phyloP scores from a whole-genome alignment of 2,113 vertebrate genomes.

The Marcusenius ussheri region DNA sequence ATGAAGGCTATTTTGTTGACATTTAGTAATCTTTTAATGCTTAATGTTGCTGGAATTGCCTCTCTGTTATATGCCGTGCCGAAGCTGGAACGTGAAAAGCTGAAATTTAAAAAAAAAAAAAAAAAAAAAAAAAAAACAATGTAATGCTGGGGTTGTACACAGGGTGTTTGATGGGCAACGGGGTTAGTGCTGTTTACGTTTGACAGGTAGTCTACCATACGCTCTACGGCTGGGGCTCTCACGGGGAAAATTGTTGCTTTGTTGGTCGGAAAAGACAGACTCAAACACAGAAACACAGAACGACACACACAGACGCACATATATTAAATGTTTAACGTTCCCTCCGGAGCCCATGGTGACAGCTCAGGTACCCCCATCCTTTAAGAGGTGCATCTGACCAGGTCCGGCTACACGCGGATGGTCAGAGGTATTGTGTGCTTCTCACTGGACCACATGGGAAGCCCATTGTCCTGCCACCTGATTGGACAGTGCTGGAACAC shows the following conservation, averaged over 20 bases:
- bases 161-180: not conserved
- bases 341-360: not conserved
- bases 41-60: slow-evolving; percentile 24
- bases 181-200: not conserved
- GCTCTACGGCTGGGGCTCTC: not conserved
- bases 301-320: not conserved
- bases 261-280: not conserved
- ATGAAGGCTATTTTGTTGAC: slow-evolving; percentile 34
- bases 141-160: slow-evolving; percentile 1
- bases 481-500: not conserved
- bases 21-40: slow-evolving; percentile 23
- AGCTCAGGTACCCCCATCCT: not conserved
- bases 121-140: too few species aligned
- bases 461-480: not conserved
- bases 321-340: not conserved
- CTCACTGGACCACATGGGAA: not conserved
- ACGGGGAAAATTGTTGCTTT: not conserved
- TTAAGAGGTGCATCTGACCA: not conserved
- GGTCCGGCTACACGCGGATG: not conserved
- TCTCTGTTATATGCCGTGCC: not conserved
- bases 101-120: not conserved
- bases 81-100: not conserved
- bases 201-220: not conserved
- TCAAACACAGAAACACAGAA: not conserved
- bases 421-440: not conserved